Conservation (phyloP, 2,113 vertebrate genomes). For the Macrotis lagotis region DNA sequence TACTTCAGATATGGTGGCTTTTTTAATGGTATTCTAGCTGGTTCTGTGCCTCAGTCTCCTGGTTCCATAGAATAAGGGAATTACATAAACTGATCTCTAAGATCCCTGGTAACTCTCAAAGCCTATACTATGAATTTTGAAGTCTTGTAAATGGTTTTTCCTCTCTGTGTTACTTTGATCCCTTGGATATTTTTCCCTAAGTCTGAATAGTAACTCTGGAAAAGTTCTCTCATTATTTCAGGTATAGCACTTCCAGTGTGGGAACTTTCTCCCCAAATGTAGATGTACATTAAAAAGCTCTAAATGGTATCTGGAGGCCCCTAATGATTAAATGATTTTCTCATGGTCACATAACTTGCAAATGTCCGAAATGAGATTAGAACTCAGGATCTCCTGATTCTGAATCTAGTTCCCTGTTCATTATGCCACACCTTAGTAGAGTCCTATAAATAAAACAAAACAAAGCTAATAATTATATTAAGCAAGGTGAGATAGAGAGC, state of each 20-base stretch:
- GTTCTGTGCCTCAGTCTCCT: no score
- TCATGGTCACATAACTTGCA: neutral
- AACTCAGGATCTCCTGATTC: neutral
- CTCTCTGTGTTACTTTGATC: neutral
- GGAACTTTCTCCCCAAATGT: neutral
- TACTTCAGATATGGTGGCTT: no score
- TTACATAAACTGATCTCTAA: no score
- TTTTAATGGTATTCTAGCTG: no score
- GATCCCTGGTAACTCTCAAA: neutral
- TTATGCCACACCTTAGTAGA: neutral
- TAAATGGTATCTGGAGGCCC: neutral
- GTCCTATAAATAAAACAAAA: neutral
- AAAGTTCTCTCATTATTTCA: neutral
- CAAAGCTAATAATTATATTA: neutral
- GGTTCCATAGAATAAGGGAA: no score
- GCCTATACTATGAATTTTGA: neutral
- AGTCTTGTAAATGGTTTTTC: neutral
- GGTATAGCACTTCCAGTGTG: neutral
- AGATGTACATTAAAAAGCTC: neutral
- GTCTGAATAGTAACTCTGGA: neutral
- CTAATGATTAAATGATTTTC: neutral
- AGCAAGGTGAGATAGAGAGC: fast-evolving
- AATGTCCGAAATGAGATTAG: neutral
- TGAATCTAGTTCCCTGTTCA: neutral
- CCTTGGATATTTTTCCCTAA: neutral